These are phyloP conservation scores for Pseudoips prasinana DNA, from an alignment of 2,888 invertebrate genomes.

Conservation along the genomic window DNA sequence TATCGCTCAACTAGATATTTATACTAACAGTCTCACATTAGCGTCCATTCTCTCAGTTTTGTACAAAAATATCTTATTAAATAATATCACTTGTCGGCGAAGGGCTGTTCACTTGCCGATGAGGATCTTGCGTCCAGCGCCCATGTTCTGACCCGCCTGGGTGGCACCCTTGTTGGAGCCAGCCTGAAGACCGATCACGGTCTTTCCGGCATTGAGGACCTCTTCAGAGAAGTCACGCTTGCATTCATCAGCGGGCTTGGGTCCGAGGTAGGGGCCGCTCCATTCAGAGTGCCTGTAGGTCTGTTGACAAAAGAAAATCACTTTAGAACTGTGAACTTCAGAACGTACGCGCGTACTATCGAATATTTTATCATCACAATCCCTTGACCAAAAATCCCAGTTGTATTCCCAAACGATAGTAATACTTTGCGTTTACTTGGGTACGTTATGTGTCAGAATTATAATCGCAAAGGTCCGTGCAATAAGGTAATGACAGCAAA, in stretches of 20 bases:
- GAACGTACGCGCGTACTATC: too few relatives aligned
- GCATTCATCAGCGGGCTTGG: slow-evolving; percentile 96
- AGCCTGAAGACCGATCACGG: slow-evolving; percentile 96
- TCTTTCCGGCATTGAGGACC: slow-evolving; percentile 93
- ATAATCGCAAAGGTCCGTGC: too few relatives aligned
- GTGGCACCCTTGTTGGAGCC: slow-evolving; percentile 98
- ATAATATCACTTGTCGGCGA: slow-evolving; percentile 72
- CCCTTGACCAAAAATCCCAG: too few relatives aligned
- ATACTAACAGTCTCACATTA: slow-evolving; percentile 61
- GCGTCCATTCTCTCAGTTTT: slow-evolving; percentile 69
- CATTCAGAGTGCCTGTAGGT: slow-evolving; percentile 93
- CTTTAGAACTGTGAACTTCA: too few relatives aligned
- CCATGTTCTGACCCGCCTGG: slow-evolving; percentile 94
- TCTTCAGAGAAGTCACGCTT: slow-evolving; percentile 97
- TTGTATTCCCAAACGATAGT: too few relatives aligned
- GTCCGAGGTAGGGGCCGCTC: slow-evolving; percentile 94
- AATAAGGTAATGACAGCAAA: too few relatives aligned
- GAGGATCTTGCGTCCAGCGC: slow-evolving; percentile 94
- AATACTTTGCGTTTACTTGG: too few relatives aligned
- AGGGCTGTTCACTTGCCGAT: slow-evolving; percentile 89
- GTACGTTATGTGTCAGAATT: too few relatives aligned
- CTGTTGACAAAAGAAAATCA: slow-evolving; percentile 65
- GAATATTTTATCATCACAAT: too few relatives aligned
- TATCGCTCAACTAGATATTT: slow-evolving; percentile 59
- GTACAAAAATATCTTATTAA: slow-evolving; percentile 70